Percentiles rank a stretch among this genome's conserved stretches.
Conservation (phyloP, 2,113 vertebrate species). For the Neomonachus schauinslandi region DNA sequence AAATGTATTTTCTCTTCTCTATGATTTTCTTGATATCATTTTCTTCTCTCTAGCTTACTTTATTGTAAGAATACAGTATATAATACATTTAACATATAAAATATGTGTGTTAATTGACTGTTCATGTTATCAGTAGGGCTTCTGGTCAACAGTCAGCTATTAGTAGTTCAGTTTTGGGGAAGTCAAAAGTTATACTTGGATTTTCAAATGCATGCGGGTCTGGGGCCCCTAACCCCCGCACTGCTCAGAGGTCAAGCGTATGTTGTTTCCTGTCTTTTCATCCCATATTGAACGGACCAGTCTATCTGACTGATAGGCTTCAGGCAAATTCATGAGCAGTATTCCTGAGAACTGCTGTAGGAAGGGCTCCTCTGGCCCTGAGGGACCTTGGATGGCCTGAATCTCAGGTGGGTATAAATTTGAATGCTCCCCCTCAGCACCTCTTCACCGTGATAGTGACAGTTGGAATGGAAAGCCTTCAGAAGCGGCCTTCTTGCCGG, state of each 20-base stretch:
- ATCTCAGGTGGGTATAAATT: background rate
- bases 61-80: background rate
- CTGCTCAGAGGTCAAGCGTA: background rate
- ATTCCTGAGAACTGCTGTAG: background rate
- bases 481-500: background rate
- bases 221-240: background rate
- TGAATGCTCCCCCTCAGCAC: background rate
- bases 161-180: background rate
- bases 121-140: background rate
- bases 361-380: background rate
- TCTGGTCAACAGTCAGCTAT: background rate
- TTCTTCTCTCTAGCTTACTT: background rate
- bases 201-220: background rate
- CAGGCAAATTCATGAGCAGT: background rate
- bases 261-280: background rate
- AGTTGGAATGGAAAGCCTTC: background rate
- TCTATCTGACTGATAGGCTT: background rate
- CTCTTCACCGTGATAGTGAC: background rate
- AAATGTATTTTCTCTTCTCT: background rate
- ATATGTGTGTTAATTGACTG: background rate
- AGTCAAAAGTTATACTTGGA: background rate
- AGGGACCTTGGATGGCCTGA: accelerated
- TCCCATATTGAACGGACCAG: background rate
- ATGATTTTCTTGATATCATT: background rate
- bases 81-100: background rate